phyloP scores from a whole-genome alignment of 1,140 invertebrate genomes.

The Megathymus violae region DNA sequence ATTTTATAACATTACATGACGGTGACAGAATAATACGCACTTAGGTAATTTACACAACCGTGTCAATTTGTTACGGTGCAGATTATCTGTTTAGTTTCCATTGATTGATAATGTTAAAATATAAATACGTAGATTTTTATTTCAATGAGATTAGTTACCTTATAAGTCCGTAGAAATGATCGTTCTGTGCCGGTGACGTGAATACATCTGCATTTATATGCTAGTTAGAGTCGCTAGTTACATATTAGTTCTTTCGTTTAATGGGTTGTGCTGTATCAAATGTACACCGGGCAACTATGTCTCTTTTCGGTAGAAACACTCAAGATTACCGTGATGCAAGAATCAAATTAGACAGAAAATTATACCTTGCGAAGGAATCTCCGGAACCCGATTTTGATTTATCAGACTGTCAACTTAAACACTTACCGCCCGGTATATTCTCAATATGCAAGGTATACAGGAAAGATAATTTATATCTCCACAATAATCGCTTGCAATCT shows the following conservation, averaged over 20 bases:
- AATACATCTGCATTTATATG: slow-evolving; percentile 17
- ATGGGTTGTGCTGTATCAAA: slow-evolving; percentile 81
- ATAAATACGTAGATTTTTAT: not conserved
- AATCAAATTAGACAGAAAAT: slow-evolving; percentile 88
- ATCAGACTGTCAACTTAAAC: slow-evolving; percentile 87
- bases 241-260: slow-evolving; percentile 45
- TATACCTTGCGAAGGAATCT: slow-evolving; percentile 90
- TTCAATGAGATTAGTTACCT: slow-evolving; percentile 6
- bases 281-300: slow-evolving; percentile 69
- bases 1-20: no score
- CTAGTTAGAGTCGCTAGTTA: slow-evolving; percentile 6
- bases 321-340: slow-evolving; percentile 81
- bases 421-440: slow-evolving; percentile 89
- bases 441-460: slow-evolving; percentile 90
- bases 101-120: slow-evolving; percentile 9
- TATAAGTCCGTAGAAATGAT: slow-evolving; percentile 40
- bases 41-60: no score
- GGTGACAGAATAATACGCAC: no score
- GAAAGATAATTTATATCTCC: slow-evolving; percentile 87
- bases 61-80: not conserved
- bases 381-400: slow-evolving; percentile 91
- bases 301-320: slow-evolving; percentile 64
- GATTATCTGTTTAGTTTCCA: not conserved
- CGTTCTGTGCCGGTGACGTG: slow-evolving; percentile 50
- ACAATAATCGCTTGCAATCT: slow-evolving; percentile 87